Evolutionary conservation across 1,140 invertebrate species (phyloP).

Genomic region (Microplitis demolitor): DNA sequence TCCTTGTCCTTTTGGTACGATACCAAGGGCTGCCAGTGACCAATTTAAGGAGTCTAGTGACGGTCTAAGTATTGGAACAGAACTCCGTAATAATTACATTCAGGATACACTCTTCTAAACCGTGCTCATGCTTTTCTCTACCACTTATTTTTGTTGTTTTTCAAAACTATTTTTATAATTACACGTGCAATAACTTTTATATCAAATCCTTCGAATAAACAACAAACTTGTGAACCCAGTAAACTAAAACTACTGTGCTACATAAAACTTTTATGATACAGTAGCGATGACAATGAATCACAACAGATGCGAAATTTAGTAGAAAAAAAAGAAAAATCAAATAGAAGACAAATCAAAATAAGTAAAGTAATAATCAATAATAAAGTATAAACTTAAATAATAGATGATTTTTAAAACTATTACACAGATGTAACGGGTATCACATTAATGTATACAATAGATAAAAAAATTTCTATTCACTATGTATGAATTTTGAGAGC

Average conservation of each 20-base stretch:
- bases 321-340: too few species aligned
- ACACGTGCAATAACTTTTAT: constrained; percentile 14
- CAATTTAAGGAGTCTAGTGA: constrained; percentile 60
- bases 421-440: too few species aligned
- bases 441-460: too few species aligned
- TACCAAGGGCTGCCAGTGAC: constrained; percentile 62
- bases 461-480: not conserved
- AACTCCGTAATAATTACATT: constrained; percentile 55
- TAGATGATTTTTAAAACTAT: not conserved
- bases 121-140: constrained; percentile 47
- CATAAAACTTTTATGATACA: constrained; percentile 12
- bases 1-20: constrained; percentile 61
- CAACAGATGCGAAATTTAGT: not conserved
- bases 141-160: constrained; percentile 20
- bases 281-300: constrained; percentile 13
- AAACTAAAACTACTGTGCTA: constrained; percentile 22
- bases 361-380: not conserved
- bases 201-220: constrained; percentile 1
- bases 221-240: constrained; percentile 10
- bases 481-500: not conserved
- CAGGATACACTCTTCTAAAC: constrained; percentile 39
- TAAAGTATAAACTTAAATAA: not conserved
- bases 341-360: not conserved
- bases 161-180: not conserved
- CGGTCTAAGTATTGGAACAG: constrained; percentile 59